A percentile compares a stretch with the other conserved stretches of the same genome.
Conservation (phyloP, 2,888 invertebrate species). For the Sisyra terminalis region DNA sequence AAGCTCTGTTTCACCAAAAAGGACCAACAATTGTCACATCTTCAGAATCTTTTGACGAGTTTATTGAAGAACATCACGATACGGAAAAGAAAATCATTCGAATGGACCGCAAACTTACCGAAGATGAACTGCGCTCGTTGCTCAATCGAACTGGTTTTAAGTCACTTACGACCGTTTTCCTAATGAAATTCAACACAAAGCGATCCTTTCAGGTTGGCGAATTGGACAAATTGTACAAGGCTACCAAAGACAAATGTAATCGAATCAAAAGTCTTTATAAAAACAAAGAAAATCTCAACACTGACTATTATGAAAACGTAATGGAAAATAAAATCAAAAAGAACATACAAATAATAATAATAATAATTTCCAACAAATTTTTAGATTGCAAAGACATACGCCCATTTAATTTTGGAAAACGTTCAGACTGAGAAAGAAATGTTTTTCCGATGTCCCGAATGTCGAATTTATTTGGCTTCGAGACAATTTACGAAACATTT, state of each 20-base stretch:
- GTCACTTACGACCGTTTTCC: background rate
- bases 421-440: conserved; percentile 4
- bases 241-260: background rate
- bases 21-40: too few species aligned
- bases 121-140: conserved; percentile 3
- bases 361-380: background rate
- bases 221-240: conserved; percentile 2
- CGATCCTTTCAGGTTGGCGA: background rate
- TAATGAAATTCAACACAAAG: conserved; percentile 1
- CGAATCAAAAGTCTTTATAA: background rate
- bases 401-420: conserved; percentile 4
- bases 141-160: conserved; percentile 4
- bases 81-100: conserved; percentile 3
- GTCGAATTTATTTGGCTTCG: conserved; percentile 4
- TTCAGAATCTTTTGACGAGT: background rate
- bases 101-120: conserved; percentile 5
- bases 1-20: conserved; percentile 1
- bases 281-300: background rate
- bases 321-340: background rate
- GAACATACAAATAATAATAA: background rate
- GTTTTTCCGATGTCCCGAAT: conserved; percentile 5
- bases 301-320: background rate
- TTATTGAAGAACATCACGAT: background rate
- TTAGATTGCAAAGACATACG: conserved; percentile 5
- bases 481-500: background rate